phyloP scores from a whole-genome alignment of 2,888 invertebrate species.

The Torymus auratus region DNA sequence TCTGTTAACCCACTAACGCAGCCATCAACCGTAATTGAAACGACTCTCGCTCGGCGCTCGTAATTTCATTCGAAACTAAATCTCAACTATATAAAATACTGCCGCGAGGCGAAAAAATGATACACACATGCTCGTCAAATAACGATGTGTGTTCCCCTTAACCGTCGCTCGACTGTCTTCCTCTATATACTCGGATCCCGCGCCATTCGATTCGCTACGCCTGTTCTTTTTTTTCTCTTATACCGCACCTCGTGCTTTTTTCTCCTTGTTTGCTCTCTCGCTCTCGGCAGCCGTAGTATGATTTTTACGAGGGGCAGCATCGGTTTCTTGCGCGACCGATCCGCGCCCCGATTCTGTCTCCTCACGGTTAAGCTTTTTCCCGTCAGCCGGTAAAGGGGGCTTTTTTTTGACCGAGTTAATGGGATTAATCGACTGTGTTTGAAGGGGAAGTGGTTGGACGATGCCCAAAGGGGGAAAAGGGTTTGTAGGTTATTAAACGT shows the following conservation, averaged over 20 bases:
- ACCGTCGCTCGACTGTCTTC: constrained; percentile 11
- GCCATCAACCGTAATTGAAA: no score
- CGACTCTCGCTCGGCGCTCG: no score
- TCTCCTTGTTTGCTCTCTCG: constrained; percentile 39
- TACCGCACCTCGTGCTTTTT: constrained; percentile 7
- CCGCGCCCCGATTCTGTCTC: background rate
- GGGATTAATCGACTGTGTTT: constrained; percentile 37
- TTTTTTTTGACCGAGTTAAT: constrained; percentile 5
- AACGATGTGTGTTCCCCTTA: constrained; percentile 26
- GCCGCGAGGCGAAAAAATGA: no score
- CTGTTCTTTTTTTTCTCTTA: background rate
- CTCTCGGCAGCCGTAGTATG: constrained; percentile 46
- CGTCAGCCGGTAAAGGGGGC: background rate
- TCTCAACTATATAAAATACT: no score
- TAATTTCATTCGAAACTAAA: no score
- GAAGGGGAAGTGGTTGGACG: background rate
- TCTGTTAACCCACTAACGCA: no score
- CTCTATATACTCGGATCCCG: background rate
- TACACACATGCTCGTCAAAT: no score
- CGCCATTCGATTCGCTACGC: constrained; percentile 35
- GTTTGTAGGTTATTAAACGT: no score
- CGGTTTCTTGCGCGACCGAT: constrained; percentile 9
- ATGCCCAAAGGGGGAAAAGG: no score
- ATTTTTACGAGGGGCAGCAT: constrained; percentile 39
- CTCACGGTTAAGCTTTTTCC: background rate